Conservation (phyloP, 2,888 invertebrate genomes). For the Drosophila anceps region DNA sequence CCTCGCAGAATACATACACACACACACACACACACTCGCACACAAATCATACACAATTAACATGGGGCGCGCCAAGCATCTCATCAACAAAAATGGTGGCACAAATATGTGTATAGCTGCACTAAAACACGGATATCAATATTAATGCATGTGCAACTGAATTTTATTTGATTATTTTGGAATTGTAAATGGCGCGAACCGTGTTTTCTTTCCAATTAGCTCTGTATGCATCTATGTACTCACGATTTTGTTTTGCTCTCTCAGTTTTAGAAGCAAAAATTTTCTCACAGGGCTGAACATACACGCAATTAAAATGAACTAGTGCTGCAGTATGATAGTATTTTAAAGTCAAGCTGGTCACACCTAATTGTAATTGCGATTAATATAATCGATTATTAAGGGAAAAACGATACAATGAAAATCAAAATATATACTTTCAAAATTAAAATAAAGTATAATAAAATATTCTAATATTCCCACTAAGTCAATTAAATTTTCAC, state of each 20-base stretch:
- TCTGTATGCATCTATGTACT: slow-evolving; percentile 38
- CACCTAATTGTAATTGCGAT: background rate
- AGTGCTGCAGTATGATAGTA: background rate
- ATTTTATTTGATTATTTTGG: slow-evolving; percentile 27
- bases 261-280: slow-evolving; percentile 30
- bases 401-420: background rate
- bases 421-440: background rate
- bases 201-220: slow-evolving; percentile 49
- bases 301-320: slow-evolving; percentile 16
- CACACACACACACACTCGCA: slow-evolving; percentile 17
- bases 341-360: slow-evolving; percentile 12
- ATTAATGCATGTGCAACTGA: background rate
- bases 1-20: slow-evolving; percentile 21
- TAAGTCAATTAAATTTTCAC: background rate
- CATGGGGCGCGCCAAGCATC: slow-evolving; percentile 28
- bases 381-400: background rate
- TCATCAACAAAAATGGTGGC: slow-evolving; percentile 14
- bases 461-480: background rate
- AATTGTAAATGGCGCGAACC: slow-evolving; percentile 49
- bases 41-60: slow-evolving; percentile 11
- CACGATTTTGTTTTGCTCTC: slow-evolving; percentile 45
- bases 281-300: slow-evolving; percentile 83
- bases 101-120: background rate
- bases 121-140: slow-evolving; percentile 10
- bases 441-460: background rate